Base-by-base conservation (phyloP, 2,888 invertebrate species). In the Notodonta dromedarius region DNA sequence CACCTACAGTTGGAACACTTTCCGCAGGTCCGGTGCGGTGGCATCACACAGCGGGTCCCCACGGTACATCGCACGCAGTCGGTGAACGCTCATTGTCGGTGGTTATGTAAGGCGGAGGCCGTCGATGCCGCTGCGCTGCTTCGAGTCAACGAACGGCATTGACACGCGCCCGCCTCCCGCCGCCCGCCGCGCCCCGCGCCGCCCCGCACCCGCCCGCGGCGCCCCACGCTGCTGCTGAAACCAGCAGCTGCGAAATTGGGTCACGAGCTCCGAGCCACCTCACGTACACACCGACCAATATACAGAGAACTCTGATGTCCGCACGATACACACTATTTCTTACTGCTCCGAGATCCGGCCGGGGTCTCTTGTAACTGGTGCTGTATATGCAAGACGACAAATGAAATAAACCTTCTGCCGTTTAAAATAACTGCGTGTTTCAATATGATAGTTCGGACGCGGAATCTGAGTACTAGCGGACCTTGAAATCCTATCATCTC, bases 141-240 rank as follows among this genome's bases (percentile, higher is more conserved):
- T 79, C 87, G 90, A 93, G 93, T 93, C 93, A 93, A 93, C 92
- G 93, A 90, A 89, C 93, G 93, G 92, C 93, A 93, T 93, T 93
- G 93, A 93, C 93, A 93, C 89, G 93, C 87, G 84, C 85, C 85
- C 84, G 77, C 84, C 80, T 74, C 77, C 71, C 77, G 66, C 81
- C 80, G 77, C 81, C 78, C 59, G 76, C 76, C 70, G 74, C 71
- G 72, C 72, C 73, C 78, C 73, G 76, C 79, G 75, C 74, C 66
- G 75, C 65, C 76, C 75, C 76, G 73, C 78, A 12, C 60, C 42
- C 62, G 69, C 77, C 85, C 77, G 79, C 80, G 79, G 76, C 75
- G 76, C 78, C 87, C 87, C 84, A 77, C 84, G 77, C 73, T 87
- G 86, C 91, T 89, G 90, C 93, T 92, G 92, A 91, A 93, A 91